These are phyloP conservation scores for Kryptolebias marmoratus DNA, from an alignment of 2,113 vertebrate genomes.

Conservation along the genomic window DNA sequence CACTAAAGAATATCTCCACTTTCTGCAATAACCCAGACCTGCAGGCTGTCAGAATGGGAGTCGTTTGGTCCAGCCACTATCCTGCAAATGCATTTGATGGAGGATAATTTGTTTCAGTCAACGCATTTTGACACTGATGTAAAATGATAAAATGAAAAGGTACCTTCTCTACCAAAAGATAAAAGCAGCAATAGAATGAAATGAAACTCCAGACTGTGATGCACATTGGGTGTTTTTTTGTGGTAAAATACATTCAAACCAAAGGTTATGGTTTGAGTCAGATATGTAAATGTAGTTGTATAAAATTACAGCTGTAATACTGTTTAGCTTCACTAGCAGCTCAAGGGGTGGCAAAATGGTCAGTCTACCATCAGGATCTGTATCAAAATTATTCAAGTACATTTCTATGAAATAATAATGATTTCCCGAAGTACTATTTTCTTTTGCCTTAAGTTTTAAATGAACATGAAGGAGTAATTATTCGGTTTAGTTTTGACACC, in stretches of 20 bases:
- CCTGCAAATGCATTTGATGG: constrained; percentile 31
- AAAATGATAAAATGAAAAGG: constrained; percentile 47
- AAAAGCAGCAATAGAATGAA: constrained; percentile 1
- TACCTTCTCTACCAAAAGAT: constrained; percentile 11
- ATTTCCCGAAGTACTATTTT: too few species aligned
- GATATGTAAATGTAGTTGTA: not conserved
- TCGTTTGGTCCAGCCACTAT: constrained; percentile 19
- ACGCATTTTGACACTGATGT: constrained; percentile 32
- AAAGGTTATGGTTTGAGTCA: not conserved
- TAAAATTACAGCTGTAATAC: not conserved
- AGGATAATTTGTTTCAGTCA: constrained; percentile 45
- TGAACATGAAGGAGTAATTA: too few species aligned
- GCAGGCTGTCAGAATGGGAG: constrained; percentile 13
- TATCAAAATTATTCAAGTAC: too few species aligned
- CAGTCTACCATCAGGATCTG: too few species aligned
- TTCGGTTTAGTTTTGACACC: not conserved
- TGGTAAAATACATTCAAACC: not conserved
- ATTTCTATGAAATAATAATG: too few species aligned
- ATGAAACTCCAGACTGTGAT: not conserved
- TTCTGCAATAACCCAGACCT: constrained; percentile 28
- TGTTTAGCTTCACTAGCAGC: not conserved
- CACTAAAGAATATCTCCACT: constrained; percentile 16
- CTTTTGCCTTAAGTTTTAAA: too few species aligned
- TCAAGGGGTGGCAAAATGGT: not conserved
- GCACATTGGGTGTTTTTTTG: constrained; percentile 6